phyloP scores from a whole-genome alignment of 2,888 invertebrate species.

The Onthophagus sagittarius region DNA sequence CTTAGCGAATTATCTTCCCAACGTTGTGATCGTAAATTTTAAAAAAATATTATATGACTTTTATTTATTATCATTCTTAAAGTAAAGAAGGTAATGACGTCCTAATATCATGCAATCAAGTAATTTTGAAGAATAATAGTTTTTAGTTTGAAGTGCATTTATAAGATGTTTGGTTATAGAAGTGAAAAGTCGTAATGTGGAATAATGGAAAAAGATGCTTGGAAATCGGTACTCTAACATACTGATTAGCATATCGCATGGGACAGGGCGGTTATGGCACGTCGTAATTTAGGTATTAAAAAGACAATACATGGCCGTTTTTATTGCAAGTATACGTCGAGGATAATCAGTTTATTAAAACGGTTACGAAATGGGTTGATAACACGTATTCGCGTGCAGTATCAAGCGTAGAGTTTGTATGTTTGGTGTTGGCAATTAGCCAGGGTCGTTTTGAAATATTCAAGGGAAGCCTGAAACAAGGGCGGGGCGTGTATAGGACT shows the following conservation, averaged over 20 bases:
- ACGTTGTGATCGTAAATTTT: background rate
- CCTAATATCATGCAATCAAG: too few species aligned
- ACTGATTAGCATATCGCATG: background rate
- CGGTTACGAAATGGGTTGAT: background rate
- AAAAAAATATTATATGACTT: too few species aligned
- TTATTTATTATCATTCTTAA: too few species aligned
- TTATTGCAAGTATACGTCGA: background rate
- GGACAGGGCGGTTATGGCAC: background rate
- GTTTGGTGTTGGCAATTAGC: conserved; percentile 3
- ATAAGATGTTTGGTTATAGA: too few species aligned
- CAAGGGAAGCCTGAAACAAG: background rate
- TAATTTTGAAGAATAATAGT: too few species aligned
- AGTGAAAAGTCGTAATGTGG: background rate
- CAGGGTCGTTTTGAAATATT: conserved; percentile 5
- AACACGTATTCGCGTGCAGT: background rate
- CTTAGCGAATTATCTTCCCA: background rate
- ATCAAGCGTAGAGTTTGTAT: background rate
- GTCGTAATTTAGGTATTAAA: background rate
- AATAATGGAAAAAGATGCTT: background rate
- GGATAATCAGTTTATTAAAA: background rate
- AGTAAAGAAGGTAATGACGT: too few species aligned
- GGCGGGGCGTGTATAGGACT: background rate
- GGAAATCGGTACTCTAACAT: background rate
- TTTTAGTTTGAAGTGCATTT: too few species aligned
- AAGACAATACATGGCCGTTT: background rate